Base-by-base conservation (phyloP, 2,888 invertebrate genomes). In the Trachelus tabidus region DNA sequence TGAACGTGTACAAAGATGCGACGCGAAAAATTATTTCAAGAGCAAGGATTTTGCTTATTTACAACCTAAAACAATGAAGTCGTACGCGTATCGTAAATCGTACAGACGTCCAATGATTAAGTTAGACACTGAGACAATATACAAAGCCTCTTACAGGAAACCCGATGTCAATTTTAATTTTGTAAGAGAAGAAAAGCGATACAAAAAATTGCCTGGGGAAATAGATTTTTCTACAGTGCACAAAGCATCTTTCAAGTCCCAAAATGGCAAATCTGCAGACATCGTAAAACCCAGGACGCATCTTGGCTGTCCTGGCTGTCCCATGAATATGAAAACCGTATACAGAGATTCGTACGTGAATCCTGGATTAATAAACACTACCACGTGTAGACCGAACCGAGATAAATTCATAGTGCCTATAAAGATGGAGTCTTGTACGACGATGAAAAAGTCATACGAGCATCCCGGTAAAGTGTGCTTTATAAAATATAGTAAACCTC, bases 391-490 rank as follows among this genome's bases (percentile, higher is more conserved):
- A 78, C 80, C 81, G 31, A 69, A 68, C 1, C 15, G 34, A 74
- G 34, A 68, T 1, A 79, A 80, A 80, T n/a, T 79, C 75, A 76
- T 75, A 30, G 73, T 79, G 31, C 75, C 78, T 1, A 75, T 82
- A 15, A 75, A 80, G 33, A 84, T 87, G 82, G 84, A 83, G 40
- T 77, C 69, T n/a, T 77, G 79, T 15, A 84, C 87, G 30, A 79
- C 81, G 12, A 82, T 77, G 37, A 84, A 82, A 15, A 82, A 84
- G 68, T 87, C 87, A n/a, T 87, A 84, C 80, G 68, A 78, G 74
- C 30, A 76, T 69, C 75, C 82, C 23, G 34, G 34, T 31, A 31
- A 71, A 34, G 12, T 33, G 34, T 71, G 31, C 71, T 56, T 56
- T 23, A 74, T 76, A 73, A 73, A 35, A 74, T 80, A 12, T 76